Conservation (phyloP, 1,140 invertebrate genomes). For the Penaeus chinensis region DNA sequence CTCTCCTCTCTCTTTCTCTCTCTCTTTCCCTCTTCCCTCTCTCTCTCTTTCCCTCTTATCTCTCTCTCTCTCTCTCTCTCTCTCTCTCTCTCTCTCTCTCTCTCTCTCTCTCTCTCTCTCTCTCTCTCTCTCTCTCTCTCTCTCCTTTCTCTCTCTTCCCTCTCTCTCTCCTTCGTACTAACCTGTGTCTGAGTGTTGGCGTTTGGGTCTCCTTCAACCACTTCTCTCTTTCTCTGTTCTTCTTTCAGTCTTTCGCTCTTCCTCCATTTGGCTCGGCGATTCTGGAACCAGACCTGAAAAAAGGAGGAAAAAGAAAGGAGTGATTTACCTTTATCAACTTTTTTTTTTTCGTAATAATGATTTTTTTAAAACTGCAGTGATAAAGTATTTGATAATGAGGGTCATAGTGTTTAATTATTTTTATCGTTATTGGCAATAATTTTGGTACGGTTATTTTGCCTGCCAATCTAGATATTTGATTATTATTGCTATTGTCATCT, state of each 20-base stretch:
- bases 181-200: constrained; percentile 21
- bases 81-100: constrained; percentile 4
- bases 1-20: no score
- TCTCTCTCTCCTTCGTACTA: constrained; percentile 31
- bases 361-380: neutral
- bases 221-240: constrained; percentile 86
- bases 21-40: no score
- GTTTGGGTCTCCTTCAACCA: neutral
- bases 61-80: constrained; percentile 1
- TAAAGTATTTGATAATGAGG: no score
- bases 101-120: neutral
- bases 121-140: constrained; percentile 12
- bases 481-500: no score
- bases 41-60: neutral
- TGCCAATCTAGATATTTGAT: no score
- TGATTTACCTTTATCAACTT: neutral
- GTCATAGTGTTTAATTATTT: no score
- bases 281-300: constrained; percentile 92
- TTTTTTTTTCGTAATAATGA: neutral
- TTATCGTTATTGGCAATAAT: no score
- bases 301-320: neutral
- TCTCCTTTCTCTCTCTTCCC: constrained; percentile 31
- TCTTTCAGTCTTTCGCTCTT: constrained; percentile 91
- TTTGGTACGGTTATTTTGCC: no score
- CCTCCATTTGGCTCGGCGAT: constrained; percentile 91